These are phyloP conservation scores for Dunckerocampus dactyliophorus DNA, from an alignment of 2,113 vertebrate genomes.

Conservation along the genomic window DNA sequence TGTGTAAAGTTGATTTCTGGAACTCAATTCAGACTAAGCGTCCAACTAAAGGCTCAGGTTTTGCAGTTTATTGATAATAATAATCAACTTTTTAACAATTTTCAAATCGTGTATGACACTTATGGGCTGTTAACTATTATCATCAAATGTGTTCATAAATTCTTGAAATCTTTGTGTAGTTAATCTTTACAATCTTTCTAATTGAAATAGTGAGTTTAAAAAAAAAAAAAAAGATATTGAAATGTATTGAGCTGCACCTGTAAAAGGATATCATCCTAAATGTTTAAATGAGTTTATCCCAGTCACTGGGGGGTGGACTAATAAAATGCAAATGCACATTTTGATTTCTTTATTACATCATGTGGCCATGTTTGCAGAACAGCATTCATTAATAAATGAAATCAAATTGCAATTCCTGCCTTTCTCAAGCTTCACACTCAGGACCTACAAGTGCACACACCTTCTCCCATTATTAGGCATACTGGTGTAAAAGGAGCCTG, in stretches of 20 bases:
- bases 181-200: no score
- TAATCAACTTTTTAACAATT: no score
- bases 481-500: slow-evolving; percentile 45
- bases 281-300: background rate
- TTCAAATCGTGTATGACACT: no score
- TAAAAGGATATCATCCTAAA: background rate
- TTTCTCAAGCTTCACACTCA: slow-evolving; percentile 50
- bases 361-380: slow-evolving; percentile 41
- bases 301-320: slow-evolving; percentile 2
- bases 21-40: no score
- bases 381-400: slow-evolving; percentile 44
- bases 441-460: slow-evolving; percentile 23
- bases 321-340: slow-evolving; percentile 13
- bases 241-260: background rate
- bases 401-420: slow-evolving; percentile 35
- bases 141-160: no score
- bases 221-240: no score
- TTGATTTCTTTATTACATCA: slow-evolving; percentile 53
- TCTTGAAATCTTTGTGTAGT: no score
- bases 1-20: no score
- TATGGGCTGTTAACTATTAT: no score
- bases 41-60: no score
- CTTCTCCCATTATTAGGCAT: slow-evolving; percentile 53
- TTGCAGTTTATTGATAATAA: no score
- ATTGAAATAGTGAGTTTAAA: no score